phyloP scores from a whole-genome alignment of 30 jellyfish, hydroid and myxozoan species.

The Sanderia malayensis region DNA sequence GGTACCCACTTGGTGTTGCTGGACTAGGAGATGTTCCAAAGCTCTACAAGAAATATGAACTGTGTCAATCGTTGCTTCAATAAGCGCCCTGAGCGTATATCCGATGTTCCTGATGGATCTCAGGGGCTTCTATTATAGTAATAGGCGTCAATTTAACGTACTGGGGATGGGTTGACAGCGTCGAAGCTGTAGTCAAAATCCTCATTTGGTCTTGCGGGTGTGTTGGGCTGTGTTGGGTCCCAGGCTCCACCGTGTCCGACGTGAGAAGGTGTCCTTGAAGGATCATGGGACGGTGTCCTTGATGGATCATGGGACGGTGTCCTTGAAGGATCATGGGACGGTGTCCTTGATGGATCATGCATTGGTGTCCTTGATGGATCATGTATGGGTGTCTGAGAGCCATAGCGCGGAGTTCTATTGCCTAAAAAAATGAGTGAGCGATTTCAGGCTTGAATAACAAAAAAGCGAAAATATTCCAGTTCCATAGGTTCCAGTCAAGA shows the following conservation, averaged over 20 bases:
- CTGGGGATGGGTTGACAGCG: slow-evolving; percentile 98
- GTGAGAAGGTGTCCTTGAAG: slow-evolving; percentile 93
- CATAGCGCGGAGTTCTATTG: slow-evolving; percentile 87
- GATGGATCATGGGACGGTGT: slow-evolving; percentile 97
- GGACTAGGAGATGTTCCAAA: slow-evolving; percentile 97
- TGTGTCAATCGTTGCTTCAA: no score
- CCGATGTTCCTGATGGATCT: no score
- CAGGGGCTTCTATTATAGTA: no score
- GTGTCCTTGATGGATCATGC: slow-evolving; percentile 87
- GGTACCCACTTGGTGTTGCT: slow-evolving; percentile 93
- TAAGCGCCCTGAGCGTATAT: no score
- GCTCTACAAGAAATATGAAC: slow-evolving; percentile 59
- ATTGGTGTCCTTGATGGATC: slow-evolving; percentile 96
- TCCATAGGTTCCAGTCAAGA: no score
- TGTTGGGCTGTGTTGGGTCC: slow-evolving; percentile 99
- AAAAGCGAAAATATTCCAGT: no score
- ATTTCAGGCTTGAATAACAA: no score
- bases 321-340: slow-evolving; percentile 91
- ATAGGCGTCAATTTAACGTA: no score
- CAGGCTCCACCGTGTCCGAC: slow-evolving; percentile 99
- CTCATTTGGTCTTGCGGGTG: slow-evolving; percentile 98
- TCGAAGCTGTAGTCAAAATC: slow-evolving; percentile 92
- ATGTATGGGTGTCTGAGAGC: slow-evolving; percentile 90
- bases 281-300: slow-evolving; percentile 86
- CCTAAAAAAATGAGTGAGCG: slow-evolving; percentile 34